Base-by-base conservation (phyloP, 2,113 vertebrate species). In the Laticauda colubrina region DNA sequence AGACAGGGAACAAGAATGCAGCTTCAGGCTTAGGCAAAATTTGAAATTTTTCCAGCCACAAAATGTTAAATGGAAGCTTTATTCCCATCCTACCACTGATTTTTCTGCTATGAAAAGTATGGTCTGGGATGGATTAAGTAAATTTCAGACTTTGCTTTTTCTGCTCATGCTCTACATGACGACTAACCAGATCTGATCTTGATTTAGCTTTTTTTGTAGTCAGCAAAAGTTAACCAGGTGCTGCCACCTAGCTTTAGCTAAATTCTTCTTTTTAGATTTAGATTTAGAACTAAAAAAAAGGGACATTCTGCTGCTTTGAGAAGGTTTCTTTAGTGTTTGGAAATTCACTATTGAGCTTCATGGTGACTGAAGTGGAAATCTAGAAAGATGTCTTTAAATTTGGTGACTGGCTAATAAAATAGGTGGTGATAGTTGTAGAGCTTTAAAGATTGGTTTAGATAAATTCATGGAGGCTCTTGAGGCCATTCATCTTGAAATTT, bases 11-110 rank as follows among this genome's bases (percentile, higher is more conserved):
- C 20, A 91, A 91, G 51, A 90, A 29, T n/a, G 43, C 89, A 91
- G 87, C 81, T 89, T 2, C 43, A 94, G 92, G 26, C 5, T 54
- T 92, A 45, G 92, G 51, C 61, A 39, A 24, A 93, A 39, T 43
- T 43, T 34, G n/a, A 69, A 34, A 39, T 5, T 0, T 2, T 29
- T 54, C 90, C 57, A 64, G 54, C 15, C 61, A n/a, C 26, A 93
- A 91, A 64, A 90, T 1, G 81, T 89, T 24, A 64, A 64, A 29
- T 26, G 0, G 10, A 54, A 45, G 0, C 15, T 88, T 29, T 88
- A n/a, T 21, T 34, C 48, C 11, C 3, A 24, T 4, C 93, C 75
- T 51, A 88, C 48, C 14, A 7, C 26, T 1, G 2, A 88, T 54
- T 48, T 2, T 8, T 43, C n/a, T 12, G 90, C 87, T 55, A 0